These are phyloP conservation scores for Cathartes aura DNA, from an alignment of 2,113 vertebrate genomes.

Conservation along the genomic window DNA sequence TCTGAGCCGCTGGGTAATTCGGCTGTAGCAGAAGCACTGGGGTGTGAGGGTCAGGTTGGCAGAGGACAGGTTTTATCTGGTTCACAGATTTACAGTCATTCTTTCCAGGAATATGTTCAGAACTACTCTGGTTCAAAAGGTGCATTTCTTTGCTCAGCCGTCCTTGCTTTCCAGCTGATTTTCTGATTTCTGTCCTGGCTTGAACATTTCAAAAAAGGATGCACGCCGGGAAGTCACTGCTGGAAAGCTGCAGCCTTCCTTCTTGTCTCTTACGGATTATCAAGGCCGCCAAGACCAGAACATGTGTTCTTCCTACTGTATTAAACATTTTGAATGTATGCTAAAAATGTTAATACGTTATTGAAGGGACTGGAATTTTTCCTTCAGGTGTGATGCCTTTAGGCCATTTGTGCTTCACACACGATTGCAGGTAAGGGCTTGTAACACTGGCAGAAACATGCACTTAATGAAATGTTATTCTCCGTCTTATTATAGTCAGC, in stretches of 20 bases:
- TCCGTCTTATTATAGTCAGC: conserved; percentile 18
- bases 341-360: conserved; percentile 63
- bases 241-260: neutral
- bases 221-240: neutral
- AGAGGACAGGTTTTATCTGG: neutral
- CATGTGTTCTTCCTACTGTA: neutral
- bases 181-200: neutral
- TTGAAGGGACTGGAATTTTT: conserved; percentile 69
- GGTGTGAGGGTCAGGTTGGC: neutral
- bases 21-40: neutral
- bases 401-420: conserved; percentile 61
- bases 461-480: conserved; percentile 66
- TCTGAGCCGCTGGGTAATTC: neutral
- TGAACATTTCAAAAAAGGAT: neutral
- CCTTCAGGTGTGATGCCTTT: conserved; percentile 64
- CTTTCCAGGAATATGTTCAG: neutral
- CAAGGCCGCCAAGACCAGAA: neutral
- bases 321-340: conserved; percentile 21
- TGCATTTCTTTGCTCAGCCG: neutral
- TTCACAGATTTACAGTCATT: neutral
- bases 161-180: neutral
- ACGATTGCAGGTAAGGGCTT: conserved; percentile 62
- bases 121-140: neutral
- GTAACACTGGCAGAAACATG: conserved; percentile 48
- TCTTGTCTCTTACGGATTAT: neutral